These are phyloP conservation scores for Rhadina sibilatrix DNA, from an alignment of 2,113 vertebrate species.

Conservation along the genomic window DNA sequence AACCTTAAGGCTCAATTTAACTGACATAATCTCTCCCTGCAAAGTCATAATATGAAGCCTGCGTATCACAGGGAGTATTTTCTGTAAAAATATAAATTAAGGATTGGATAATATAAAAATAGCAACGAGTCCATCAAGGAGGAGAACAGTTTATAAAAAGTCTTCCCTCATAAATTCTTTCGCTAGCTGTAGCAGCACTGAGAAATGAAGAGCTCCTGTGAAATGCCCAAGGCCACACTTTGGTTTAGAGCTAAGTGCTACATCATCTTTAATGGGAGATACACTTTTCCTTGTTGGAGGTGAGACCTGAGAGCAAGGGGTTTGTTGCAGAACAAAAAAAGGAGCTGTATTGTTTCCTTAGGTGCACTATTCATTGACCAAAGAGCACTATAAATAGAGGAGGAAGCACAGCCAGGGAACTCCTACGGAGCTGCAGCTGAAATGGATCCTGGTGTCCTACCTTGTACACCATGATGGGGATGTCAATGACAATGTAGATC, in stretches of 20 bases:
- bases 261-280: neutral
- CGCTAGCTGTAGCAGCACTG: neutral
- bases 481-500: conserved; percentile 92
- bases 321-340: neutral
- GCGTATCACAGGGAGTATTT: neutral
- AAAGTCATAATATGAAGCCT: neutral
- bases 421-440: neutral
- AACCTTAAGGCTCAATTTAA: neutral
- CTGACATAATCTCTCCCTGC: neutral
- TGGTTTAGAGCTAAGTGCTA: neutral
- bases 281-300: neutral
- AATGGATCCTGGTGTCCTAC: conserved; percentile 70
- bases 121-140: neutral
- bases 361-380: neutral
- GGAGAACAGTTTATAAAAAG: neutral
- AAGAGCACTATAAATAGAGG: neutral
- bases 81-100: neutral
- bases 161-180: neutral
- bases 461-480: conserved; percentile 95
- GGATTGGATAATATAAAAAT: neutral
- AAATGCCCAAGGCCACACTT: neutral
- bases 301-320: neutral
- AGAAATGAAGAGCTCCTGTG: neutral
- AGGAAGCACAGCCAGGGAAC: neutral
- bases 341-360: neutral